Evolutionary conservation across 1,140 invertebrate species (phyloP), one percentile per base, ranked within the genome.

Genomic region (Diabrotica undecimpunctata): DNA sequence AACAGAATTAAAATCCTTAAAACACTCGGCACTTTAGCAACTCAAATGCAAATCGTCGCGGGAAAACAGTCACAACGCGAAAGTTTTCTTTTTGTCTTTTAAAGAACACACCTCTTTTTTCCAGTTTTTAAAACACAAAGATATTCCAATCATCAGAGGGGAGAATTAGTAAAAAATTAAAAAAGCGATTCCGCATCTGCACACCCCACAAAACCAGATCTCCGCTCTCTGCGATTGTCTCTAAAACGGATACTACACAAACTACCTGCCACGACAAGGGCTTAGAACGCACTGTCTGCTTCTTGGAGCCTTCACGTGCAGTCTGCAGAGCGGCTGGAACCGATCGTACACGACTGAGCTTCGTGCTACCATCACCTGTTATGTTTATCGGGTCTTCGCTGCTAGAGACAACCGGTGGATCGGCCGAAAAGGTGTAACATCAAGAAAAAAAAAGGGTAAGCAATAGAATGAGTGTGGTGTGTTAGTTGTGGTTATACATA

Each of bases 361-460:
- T 66, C 62, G 65, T 10, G n/a, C 58, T 66, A 61, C 57, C 69
- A 68, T 67, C 69, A 70, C 69, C 69, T 70, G 69, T 70, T 70
- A 70, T 67, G 66, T 66, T 62, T 51, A 54, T 62, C 25, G 41
- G 61, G 67, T 70, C 69, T 67, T 70, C 51, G 66, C 25, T 46
- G 41, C 41, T 46, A 46, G 41, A 46, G 64, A 67, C 62, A 56
- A 50, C 56, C 64, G 68, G 59, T 61, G 65, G 62, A 54, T 41
- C 38, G 61, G 61, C 54, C 59, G 53, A 65, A 62, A 62, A 59
- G 54, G 41, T 46, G 41, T 62, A 50, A 25, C 14, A 50, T 14
- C 25, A 41, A 50, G 41, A 51, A 8, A 14, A 50, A 8, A 60
- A 60, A 60, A 60, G 58, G 41, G 58, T 60, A 46, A n/a, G n/a